A percentile compares a stretch with the other conserved stretches of the same genome.
These are phyloP conservation scores for Sinhomidia bicolor DNA, from an alignment of 2,888 invertebrate genomes.

Conservation along the genomic window DNA sequence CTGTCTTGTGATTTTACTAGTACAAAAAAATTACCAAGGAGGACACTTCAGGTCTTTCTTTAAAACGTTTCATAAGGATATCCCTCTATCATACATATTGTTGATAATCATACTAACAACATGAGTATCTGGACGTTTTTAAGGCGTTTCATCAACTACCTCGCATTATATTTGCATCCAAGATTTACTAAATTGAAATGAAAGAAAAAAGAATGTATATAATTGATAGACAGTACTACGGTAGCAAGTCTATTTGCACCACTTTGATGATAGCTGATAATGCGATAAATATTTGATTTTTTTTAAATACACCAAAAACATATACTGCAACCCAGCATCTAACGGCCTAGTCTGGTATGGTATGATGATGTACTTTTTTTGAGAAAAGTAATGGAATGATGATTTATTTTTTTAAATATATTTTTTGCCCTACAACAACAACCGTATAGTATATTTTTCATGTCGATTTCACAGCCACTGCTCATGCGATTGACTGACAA, in stretches of 20 bases:
- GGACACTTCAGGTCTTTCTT: not conserved
- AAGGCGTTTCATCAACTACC: not conserved
- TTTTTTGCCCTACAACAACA: conserved; percentile 19
- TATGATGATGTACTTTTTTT: conserved; percentile 1
- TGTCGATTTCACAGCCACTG: conserved; percentile 40
- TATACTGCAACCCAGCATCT: conserved; percentile 19
- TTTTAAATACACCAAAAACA: not conserved
- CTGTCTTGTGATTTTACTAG: conserved; percentile 23
- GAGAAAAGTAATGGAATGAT: conserved; percentile 16
- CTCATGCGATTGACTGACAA: conserved; percentile 53
- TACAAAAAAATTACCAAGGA: not conserved
- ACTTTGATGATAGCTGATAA: not conserved
- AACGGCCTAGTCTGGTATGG: conserved; percentile 29
- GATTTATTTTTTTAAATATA: conserved; percentile 15
- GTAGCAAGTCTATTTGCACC: conserved; percentile 21
- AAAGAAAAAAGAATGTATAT: not conserved
- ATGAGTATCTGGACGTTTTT: not conserved
- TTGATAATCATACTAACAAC: conserved; percentile 22
- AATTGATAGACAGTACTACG: not conserved
- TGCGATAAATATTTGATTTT: not conserved
- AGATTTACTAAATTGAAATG: not conserved
- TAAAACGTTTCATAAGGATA: not conserved
- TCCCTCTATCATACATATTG: conserved; percentile 9
- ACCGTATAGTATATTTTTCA: conserved; percentile 24
- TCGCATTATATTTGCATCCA: conserved; percentile 2